Percentiles rank a stretch among this genome's conserved stretches.
These are phyloP conservation scores for Cossypha polioptera DNA, from an alignment of 2,797 vertebrate species.

Conservation along the genomic window DNA sequence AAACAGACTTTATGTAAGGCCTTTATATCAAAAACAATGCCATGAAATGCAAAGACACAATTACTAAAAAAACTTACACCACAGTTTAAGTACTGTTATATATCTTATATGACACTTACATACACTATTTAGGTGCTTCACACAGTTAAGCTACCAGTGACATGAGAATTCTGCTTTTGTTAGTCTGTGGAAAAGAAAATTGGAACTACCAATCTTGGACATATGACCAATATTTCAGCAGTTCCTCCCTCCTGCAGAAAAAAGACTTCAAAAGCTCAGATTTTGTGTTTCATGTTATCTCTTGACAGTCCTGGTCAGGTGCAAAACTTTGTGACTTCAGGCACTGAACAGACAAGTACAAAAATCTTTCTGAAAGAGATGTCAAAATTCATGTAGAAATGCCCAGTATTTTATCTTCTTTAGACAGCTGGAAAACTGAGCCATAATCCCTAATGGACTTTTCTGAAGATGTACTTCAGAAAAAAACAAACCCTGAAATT, in stretches of 20 bases:
- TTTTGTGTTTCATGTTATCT: neutral
- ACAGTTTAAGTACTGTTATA: neutral
- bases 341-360: neutral
- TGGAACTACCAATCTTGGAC: neutral
- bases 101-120: neutral
- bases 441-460: neutral
- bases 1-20: neutral
- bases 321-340: neutral
- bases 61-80: neutral
- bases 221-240: neutral
- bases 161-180: neutral
- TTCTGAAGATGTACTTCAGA: neutral
- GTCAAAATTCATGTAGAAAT: conserved; percentile 17
- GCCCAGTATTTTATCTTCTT: conserved; percentile 2
- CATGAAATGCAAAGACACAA: neutral
- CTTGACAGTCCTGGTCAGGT: neutral
- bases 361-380: neutral
- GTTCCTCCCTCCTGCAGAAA: neutral
- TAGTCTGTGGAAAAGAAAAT: neutral
- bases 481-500: neutral
- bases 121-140: neutral
- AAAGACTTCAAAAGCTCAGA: neutral
- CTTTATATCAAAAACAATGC: neutral
- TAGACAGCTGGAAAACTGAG: conserved; percentile 3
- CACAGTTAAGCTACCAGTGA: neutral